These are phyloP conservation scores for Pyxicephalus adspersus DNA, from an alignment of 2,113 vertebrate species.

Conservation along the genomic window DNA sequence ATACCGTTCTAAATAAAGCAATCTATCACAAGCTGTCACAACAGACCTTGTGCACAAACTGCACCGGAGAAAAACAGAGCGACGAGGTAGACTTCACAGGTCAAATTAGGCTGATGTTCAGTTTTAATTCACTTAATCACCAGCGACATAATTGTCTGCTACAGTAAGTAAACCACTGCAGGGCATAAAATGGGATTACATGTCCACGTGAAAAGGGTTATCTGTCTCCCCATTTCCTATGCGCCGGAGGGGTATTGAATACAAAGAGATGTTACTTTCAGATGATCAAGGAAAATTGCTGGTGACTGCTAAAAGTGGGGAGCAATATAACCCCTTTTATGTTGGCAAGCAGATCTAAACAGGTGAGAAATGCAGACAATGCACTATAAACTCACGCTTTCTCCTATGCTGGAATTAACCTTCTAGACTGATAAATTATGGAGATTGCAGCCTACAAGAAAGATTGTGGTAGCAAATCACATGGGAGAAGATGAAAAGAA, in stretches of 20 bases:
- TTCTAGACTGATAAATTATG: no score
- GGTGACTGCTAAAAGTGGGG: slow-evolving; percentile 9
- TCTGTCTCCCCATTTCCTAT: slow-evolving; percentile 12
- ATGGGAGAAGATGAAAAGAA: no score
- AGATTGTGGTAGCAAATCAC: no score
- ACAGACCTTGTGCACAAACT: slow-evolving; percentile 70
- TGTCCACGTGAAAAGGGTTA: slow-evolving; percentile 25
- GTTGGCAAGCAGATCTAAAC: no score
- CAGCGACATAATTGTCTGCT: slow-evolving; percentile 77
- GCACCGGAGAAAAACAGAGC: slow-evolving; percentile 70
- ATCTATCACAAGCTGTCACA: slow-evolving; percentile 93
- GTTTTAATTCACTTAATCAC: slow-evolving; percentile 84
- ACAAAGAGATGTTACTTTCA: not conserved
- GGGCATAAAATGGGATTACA: slow-evolving; percentile 38
- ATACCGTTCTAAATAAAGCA: slow-evolving; percentile 88
- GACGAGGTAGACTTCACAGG: slow-evolving; percentile 83
- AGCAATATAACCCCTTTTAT: no score
- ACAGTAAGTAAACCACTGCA: slow-evolving; percentile 65
- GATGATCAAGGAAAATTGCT: slow-evolving; percentile 2
- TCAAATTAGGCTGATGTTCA: slow-evolving; percentile 84
- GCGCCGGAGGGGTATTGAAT: slow-evolving; percentile 14
- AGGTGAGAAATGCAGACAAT: no score
- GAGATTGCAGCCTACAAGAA: no score
- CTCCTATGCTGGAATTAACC: no score
- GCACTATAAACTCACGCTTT: no score